A percentile compares a stretch with the other conserved stretches of the same genome.
phyloP scores from a whole-genome alignment of 2,888 invertebrate genomes.

The Biston stratarius region DNA sequence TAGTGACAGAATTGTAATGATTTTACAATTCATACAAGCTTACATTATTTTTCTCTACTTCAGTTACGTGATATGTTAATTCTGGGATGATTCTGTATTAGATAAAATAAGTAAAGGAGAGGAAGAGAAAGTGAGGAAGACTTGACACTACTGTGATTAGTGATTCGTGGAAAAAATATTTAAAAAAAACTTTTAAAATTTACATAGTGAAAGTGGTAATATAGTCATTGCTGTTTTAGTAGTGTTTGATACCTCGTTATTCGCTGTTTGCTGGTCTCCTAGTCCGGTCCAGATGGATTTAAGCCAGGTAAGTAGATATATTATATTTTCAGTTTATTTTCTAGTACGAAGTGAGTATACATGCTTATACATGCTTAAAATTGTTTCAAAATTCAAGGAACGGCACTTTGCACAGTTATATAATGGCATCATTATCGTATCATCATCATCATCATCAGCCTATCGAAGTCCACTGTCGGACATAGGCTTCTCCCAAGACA shows the following conservation, averaged over 20 bases:
- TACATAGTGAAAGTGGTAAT: constrained; percentile 16
- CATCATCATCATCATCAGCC: too few relatives aligned
- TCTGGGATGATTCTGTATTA: constrained; percentile 20
- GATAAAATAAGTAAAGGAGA: too few relatives aligned
- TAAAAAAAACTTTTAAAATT: not conserved
- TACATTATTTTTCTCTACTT: not conserved
- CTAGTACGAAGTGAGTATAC: too few relatives aligned
- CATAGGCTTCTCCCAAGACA: too few relatives aligned
- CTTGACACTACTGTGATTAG: constrained; percentile 1
- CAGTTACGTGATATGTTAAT: constrained; percentile 29
- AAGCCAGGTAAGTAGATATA: constrained; percentile 60
- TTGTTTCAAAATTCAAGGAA: too few relatives aligned
- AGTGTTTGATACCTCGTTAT: not conserved
- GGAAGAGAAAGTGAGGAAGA: constrained; percentile 15
- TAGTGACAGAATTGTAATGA: too few relatives aligned
- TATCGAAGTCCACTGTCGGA: too few relatives aligned
- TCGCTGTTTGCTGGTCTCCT: not conserved
- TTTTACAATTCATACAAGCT: too few relatives aligned
- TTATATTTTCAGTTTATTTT: not conserved
- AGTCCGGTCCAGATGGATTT: constrained; percentile 58
- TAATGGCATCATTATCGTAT: too few relatives aligned
- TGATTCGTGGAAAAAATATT: constrained; percentile 11
- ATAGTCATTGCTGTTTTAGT: constrained; percentile 26
- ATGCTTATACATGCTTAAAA: too few relatives aligned
- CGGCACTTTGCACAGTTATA: too few relatives aligned